Conservation (phyloP, 2,888 invertebrate species). For the Pollenia griseotomentosa region DNA sequence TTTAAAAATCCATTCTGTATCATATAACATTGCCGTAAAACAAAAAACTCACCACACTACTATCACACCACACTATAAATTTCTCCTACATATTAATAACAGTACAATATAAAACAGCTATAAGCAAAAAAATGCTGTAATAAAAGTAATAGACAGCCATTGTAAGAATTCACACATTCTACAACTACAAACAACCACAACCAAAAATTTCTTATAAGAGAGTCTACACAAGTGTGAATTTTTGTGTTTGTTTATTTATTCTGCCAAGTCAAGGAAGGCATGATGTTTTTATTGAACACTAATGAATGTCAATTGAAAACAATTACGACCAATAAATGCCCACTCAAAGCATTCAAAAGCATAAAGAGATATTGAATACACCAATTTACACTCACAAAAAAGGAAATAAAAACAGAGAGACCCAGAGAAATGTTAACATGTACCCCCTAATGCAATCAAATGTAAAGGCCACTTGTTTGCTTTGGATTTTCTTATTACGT, state of each 20-base stretch:
- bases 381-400: slow-evolving; percentile 2
- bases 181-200: neutral
- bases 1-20: neutral
- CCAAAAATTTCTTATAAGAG: slow-evolving; percentile 11
- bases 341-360: slow-evolving; percentile 75
- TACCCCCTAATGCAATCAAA: slow-evolving; percentile 7
- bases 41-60: slow-evolving; percentile 20
- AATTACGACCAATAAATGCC: slow-evolving; percentile 83
- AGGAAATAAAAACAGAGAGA: slow-evolving; percentile 13
- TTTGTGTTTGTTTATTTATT: slow-evolving; percentile 37
- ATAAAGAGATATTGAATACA: slow-evolving; percentile 67
- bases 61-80: neutral
- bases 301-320: slow-evolving; percentile 83
- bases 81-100: slow-evolving; percentile 30
- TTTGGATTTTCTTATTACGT: slow-evolving; percentile 5
- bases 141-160: slow-evolving; percentile 52
- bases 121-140: neutral
- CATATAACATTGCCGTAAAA: neutral
- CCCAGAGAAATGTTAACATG: slow-evolving; percentile 22
- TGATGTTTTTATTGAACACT: slow-evolving; percentile 79
- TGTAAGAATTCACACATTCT: neutral
- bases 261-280: slow-evolving; percentile 49
- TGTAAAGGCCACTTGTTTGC: slow-evolving; percentile 63
- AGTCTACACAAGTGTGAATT: slow-evolving; percentile 61
- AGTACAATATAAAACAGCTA: neutral